Evolutionary conservation across 1,140 invertebrate genomes (phyloP).

Genomic region (Zaprionus camerounensis): DNA sequence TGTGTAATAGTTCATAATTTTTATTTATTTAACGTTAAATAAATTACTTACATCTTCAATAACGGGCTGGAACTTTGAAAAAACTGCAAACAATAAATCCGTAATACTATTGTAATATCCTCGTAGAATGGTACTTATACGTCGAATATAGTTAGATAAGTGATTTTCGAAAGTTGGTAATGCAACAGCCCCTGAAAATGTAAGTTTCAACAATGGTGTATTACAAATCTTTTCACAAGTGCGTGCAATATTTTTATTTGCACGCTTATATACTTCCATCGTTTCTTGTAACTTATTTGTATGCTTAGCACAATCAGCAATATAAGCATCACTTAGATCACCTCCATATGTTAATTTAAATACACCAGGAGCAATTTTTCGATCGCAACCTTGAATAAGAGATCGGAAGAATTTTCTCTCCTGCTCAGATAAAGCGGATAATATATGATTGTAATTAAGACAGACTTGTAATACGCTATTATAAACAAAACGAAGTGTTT

Average conservation of each 20-base stretch:
- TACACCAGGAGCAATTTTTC: conserved; percentile 91
- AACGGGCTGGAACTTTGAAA: conserved; percentile 87
- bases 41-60: conserved; percentile 59
- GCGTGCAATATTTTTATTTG: conserved; percentile 89
- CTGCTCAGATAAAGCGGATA: conserved; percentile 87
- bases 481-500: conserved; percentile 88
- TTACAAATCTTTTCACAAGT: conserved; percentile 92
- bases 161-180: conserved; percentile 85
- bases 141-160: conserved; percentile 84
- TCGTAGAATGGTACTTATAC: conserved; percentile 84
- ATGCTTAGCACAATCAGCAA: conserved; percentile 89
- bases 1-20: too few relatives aligned
- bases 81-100: conserved; percentile 88
- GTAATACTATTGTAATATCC: conserved; percentile 88
- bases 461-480: conserved; percentile 91
- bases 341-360: conserved; percentile 90
- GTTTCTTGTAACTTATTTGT: conserved; percentile 90
- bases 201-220: conserved; percentile 88
- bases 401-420: conserved; percentile 87
- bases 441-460: conserved; percentile 92
- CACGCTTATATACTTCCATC: conserved; percentile 91
- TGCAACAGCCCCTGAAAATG: conserved; percentile 86
- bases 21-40: too few relatives aligned
- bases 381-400: conserved; percentile 87
- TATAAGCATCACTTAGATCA: conserved; percentile 89